phyloP scores from a whole-genome alignment of 2,113 vertebrate species.

The Geothlypis trichas region DNA sequence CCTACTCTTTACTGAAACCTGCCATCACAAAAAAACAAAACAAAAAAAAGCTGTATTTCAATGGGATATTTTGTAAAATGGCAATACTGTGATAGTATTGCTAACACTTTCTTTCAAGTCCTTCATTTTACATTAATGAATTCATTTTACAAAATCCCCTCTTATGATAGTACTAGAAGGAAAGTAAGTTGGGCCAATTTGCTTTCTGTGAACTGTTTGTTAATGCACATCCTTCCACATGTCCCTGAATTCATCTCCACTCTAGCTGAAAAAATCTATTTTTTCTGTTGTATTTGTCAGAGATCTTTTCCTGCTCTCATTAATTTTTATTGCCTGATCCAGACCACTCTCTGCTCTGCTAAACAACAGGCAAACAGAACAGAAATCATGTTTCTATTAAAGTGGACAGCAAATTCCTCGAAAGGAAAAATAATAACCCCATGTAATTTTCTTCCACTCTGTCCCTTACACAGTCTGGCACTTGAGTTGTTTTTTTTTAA shows the following conservation, averaged over 20 bases:
- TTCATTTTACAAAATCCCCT: conserved; percentile 8
- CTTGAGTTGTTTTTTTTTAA: background rate
- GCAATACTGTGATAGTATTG: background rate
- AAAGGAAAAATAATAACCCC: conserved; percentile 2
- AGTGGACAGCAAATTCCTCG: background rate
- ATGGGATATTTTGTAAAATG: background rate
- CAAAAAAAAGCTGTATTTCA: background rate
- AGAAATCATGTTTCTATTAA: background rate
- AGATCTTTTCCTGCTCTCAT: background rate
- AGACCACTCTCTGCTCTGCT: conserved; percentile 1
- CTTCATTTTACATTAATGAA: background rate
- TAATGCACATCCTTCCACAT: background rate
- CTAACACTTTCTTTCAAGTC: background rate
- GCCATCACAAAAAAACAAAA: background rate
- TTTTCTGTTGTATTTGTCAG: background rate
- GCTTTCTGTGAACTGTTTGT: background rate
- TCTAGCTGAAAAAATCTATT: background rate
- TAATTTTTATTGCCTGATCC: conserved; percentile 9
- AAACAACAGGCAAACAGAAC: background rate
- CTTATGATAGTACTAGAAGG: background rate
- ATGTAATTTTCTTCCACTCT: background rate
- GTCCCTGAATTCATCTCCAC: background rate
- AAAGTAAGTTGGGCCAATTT: background rate
- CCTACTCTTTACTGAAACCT: background rate
- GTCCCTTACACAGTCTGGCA: background rate